Conservation (phyloP, 2,113 vertebrate genomes). For the Probosciger aterrimus region DNA sequence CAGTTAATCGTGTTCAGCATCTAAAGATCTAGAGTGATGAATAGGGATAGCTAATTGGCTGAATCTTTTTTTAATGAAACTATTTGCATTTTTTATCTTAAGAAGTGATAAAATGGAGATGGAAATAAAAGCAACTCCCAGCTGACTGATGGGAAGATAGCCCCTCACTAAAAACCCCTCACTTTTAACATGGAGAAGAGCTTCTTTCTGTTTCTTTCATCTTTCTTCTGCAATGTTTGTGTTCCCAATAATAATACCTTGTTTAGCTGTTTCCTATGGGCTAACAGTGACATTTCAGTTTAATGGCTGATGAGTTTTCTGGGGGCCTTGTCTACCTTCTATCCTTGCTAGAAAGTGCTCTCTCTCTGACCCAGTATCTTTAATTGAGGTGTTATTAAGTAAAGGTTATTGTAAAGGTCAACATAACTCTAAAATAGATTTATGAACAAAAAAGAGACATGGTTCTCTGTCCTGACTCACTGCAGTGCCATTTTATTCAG, state of each 20-base stretch:
- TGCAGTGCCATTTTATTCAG: not conserved
- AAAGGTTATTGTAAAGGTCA: constrained; percentile 39
- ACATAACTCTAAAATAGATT: constrained; percentile 13
- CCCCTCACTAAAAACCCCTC: not conserved
- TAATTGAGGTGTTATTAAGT: constrained; percentile 10
- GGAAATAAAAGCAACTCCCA: not conserved
- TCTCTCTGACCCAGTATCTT: not conserved
- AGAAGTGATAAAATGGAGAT: not conserved
- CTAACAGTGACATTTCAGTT: constrained; percentile 23
- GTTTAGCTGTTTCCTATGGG: not conserved
- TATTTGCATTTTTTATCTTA: not conserved
- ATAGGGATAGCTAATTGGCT: not conserved
- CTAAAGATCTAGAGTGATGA: not conserved
- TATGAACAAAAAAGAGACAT: not conserved
- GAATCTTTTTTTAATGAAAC: not conserved
- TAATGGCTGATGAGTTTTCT: not conserved
- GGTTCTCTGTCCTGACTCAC: not conserved
- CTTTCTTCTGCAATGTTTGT: not conserved
- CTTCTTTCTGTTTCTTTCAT: not conserved
- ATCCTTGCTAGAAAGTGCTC: not conserved
- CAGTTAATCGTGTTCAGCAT: not conserved
- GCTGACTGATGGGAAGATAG: not conserved
- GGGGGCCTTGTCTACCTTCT: not conserved
- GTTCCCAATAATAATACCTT: not conserved
- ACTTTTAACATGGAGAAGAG: not conserved